Percentiles rank a stretch among this genome's conserved stretches.
These are phyloP conservation scores for Drosophila phalerata DNA, from an alignment of 2,888 invertebrate genomes.

Conservation along the genomic window DNA sequence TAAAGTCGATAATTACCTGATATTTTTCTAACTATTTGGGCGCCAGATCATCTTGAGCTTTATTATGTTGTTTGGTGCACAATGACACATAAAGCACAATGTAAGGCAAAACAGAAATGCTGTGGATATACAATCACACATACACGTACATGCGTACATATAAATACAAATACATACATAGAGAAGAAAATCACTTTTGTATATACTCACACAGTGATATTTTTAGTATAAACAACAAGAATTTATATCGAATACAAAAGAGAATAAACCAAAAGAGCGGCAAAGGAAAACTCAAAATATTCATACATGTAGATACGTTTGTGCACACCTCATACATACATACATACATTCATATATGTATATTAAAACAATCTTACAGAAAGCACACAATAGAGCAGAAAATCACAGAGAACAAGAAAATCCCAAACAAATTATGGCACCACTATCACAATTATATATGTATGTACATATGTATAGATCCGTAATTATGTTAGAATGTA, in stretches of 20 bases:
- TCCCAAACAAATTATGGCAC: conserved; percentile 53
- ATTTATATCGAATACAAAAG: conserved; percentile 53
- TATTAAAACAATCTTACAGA: conserved; percentile 62
- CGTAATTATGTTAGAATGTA: conserved; percentile 39
- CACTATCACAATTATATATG: conserved; percentile 38
- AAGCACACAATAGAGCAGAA: conserved; percentile 49
- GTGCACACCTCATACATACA: conserved; percentile 38
- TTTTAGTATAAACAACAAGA: conserved; percentile 82
- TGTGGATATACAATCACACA: conserved; percentile 26
- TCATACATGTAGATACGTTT: conserved; percentile 31
- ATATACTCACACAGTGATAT: conserved; percentile 78
- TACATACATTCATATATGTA: conserved; percentile 20
- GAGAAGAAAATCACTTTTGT: conserved; percentile 41
- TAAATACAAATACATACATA: conserved; percentile 31
- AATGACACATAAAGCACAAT: conserved; percentile 70
- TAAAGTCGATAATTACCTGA: conserved; percentile 3
- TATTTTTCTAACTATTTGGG: conserved; percentile 40
- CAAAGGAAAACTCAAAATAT: conserved; percentile 36
- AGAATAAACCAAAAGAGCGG: conserved; percentile 39
- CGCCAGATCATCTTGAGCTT: conserved; percentile 57
- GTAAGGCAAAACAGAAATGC: conserved; percentile 43
- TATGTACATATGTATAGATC: conserved; percentile 10
- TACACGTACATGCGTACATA: background rate
- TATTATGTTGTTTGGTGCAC: conserved; percentile 59
- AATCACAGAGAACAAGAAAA: conserved; percentile 51